Evolutionary conservation across 2,797 vertebrate species (phyloP), one percentile per base, ranked within the genome.

Genomic region (Helostoma temminkii): DNA sequence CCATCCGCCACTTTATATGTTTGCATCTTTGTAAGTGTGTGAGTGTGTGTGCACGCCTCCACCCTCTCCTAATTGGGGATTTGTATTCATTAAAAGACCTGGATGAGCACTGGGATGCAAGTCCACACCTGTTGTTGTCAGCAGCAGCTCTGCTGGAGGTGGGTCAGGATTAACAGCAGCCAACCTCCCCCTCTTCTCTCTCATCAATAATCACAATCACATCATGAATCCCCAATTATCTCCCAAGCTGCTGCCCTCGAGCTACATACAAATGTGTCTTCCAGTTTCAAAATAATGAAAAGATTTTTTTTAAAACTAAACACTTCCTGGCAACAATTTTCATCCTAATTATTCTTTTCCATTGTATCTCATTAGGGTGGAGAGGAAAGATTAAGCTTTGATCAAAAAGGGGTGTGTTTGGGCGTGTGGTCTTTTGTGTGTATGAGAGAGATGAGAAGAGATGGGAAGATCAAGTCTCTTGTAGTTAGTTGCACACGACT

Each of bases 61-160:
- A 19, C 72, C 28, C 53, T 70, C 11, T 43, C 11, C 61, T 85
- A 83, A 87, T 81, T 82, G 54, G 42, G 65, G 69, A 82, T 87
- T 83, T 87, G 71, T 89, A 82, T 86, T 91, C 80, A 82, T 89
- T 82, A 86, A 78, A 58, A 65, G 45, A 48, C 26, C 14, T 9
- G 63, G 25, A 47, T 63, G 76, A 80, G 55, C 66, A 59, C 72
- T 63, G 54, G 74, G 59, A 81, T 71, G 71, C 76, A 50, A 57
- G 62, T 65, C 81, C 76, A 80, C 81, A 82, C 74, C 82, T 86
- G 84, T 86, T 86, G 78, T 86, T 55, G 74, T 71, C 70, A 30
- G 66, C 18, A 6, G 43, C 11, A 2, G 32, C 66, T 71, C 57
- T 11, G 52, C 76, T 21, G 62, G 70, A 74, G 62, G 69, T n/a